Percentiles rank a stretch among this genome's conserved stretches.
These are phyloP conservation scores for Zoanthus sansibaricus DNA, from an alignment of 92 coral and sea anemone species.

Conservation along the genomic window DNA sequence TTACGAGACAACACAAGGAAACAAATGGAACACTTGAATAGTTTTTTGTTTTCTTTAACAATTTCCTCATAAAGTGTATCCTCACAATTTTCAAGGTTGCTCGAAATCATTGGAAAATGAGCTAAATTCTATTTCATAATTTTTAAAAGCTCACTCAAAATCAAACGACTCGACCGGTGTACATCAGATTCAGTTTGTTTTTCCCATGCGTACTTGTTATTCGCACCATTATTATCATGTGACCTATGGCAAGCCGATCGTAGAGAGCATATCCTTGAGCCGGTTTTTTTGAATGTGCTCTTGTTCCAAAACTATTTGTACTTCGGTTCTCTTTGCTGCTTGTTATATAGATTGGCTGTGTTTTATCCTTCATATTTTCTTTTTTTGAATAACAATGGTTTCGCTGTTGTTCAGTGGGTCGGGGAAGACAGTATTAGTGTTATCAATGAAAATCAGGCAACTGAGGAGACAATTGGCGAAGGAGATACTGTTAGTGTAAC, in stretches of 20 bases:
- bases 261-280: slow-evolving; percentile 19
- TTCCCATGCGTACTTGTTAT: neutral
- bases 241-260: slow-evolving; percentile 27
- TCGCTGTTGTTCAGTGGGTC: slow-evolving; percentile 43
- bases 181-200: neutral
- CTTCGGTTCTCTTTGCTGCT: slow-evolving; percentile 1
- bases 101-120: neutral
- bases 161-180: neutral
- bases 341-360: neutral
- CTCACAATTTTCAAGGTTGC: slow-evolving; percentile 2
- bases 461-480: slow-evolving; percentile 12
- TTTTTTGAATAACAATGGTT: neutral
- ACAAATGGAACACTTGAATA: slow-evolving; percentile 41
- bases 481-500: slow-evolving; percentile 30
- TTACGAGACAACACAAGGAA: slow-evolving; percentile 45
- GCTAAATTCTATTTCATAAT: no score
- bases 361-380: slow-evolving; percentile 12
- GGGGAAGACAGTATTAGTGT: slow-evolving; percentile 31
- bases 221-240: slow-evolving; percentile 36
- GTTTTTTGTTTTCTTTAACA: slow-evolving; percentile 43
- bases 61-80: slow-evolving; percentile 27
- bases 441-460: slow-evolving; percentile 38
- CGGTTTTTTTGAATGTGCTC: slow-evolving; percentile 32
- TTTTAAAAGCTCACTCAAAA: neutral
- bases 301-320: neutral